These are phyloP conservation scores for Halocynthia aurantium DNA, from an alignment of 23 tunicate species.

Conservation along the genomic window DNA sequence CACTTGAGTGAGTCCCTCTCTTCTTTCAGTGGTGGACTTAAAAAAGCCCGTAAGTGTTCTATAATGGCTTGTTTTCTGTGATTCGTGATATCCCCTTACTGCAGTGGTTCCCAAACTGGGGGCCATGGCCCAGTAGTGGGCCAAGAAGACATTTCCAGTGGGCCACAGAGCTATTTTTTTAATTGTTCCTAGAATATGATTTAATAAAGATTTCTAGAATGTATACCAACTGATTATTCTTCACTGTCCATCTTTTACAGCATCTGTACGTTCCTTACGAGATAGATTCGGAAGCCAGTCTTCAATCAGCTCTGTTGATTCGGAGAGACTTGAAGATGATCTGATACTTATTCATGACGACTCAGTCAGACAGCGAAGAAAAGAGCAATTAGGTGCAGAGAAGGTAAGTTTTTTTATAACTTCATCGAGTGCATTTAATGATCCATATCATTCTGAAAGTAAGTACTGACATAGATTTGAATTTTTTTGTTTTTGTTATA, in stretches of 20 bases:
- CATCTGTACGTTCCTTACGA: constrained; percentile 63
- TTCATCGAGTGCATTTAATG: not conserved
- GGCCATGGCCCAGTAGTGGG: too few species aligned
- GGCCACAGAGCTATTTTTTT: too few species aligned
- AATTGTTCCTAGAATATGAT: too few species aligned
- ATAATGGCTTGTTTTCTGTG: not conserved
- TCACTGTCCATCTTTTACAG: constrained; percentile 6
- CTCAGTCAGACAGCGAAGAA: constrained; percentile 55
- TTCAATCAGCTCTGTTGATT: constrained; percentile 56
- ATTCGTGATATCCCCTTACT: not conserved
- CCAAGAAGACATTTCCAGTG: too few species aligned
- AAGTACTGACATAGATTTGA: too few species aligned
- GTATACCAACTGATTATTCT: too few species aligned
- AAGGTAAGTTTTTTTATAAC: constrained; percentile 25
- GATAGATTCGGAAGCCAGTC: constrained; percentile 48
- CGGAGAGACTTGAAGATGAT: constrained; percentile 80
- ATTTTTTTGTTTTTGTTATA: too few species aligned
- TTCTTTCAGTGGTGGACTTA: too few species aligned
- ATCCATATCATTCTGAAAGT: not conserved
- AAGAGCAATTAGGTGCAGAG: constrained; percentile 46
- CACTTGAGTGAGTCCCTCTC: constrained; percentile 27
- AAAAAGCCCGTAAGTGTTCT: not conserved
- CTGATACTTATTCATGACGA: constrained; percentile 56
- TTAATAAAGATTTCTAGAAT: too few species aligned
- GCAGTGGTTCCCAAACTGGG: too few species aligned